Evolutionary conservation across 2,113 vertebrate genomes (phyloP).

Genomic region (Zosterops japonicus): DNA sequence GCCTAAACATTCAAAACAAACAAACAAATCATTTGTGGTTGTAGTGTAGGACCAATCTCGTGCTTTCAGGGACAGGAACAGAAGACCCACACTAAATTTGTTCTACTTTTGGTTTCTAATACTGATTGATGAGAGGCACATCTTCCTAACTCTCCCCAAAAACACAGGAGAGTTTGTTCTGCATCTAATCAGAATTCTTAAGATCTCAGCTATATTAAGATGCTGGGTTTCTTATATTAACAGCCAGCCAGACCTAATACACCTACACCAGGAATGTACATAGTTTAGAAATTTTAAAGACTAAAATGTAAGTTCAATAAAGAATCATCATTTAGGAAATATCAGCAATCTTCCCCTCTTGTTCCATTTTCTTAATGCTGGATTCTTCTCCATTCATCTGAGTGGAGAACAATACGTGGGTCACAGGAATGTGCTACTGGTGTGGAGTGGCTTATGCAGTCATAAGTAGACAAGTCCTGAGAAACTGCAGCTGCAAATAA

Average conservation of each 20-base stretch:
- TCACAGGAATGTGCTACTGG: not conserved
- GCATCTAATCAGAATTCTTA: not conserved
- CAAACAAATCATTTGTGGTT: not conserved
- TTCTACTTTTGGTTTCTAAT: not conserved
- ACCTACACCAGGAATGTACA: not conserved
- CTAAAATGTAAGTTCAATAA: not conserved
- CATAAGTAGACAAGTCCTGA: not conserved
- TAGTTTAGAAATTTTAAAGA: not conserved
- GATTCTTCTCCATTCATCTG: not conserved
- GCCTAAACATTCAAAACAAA: not conserved
- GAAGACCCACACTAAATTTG: not conserved
- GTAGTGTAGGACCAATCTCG: not conserved
- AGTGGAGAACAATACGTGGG: accelerated
- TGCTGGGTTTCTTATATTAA: not conserved
- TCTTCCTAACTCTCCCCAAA: not conserved
- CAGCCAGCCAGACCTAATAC: not conserved
- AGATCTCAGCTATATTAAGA: not conserved
- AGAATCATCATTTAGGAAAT: not conserved
- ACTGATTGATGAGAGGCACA: not conserved
- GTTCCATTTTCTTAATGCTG: not conserved
- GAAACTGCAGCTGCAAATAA: slow-evolving; percentile 1
- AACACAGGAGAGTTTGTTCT: not conserved
- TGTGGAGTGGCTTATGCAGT: not conserved
- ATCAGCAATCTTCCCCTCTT: not conserved
- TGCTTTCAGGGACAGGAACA: not conserved